Base-by-base conservation (phyloP, 2,797 vertebrate genomes). In the Agapornis canus region DNA sequence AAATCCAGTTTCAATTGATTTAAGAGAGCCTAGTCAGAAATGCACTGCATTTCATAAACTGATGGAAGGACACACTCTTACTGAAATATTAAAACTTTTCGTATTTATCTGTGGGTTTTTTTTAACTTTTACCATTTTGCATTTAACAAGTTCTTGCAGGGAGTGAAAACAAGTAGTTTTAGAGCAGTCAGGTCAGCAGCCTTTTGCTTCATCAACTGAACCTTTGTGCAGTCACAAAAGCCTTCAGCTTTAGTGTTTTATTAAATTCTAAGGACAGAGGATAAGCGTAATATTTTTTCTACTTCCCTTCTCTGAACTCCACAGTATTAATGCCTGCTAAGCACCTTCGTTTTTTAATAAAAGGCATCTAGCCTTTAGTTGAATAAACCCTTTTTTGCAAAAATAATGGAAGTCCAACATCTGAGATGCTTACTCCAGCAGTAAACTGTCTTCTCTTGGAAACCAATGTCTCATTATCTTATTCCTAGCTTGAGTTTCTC, bases 1-100 rank as follows among this genome's bases (percentile, higher is more conserved):
- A 93, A 94, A 94, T 49, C 52, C 52, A 77, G 52, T 92, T 95
- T 57, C 75, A 75, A 80, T 54, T 82, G 75, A 94, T 89, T 93
- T 91, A 82, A 77, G 51, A 71, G 69, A 59, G 40, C 49, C 71
- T 47, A 29, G 21, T 57, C 75, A 95, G 75, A 89, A 94, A 71
- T 45, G 29, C 40, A 22, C 15, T 64, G 48, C n/a, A 21, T 77
- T 83, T 86, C 72, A 88, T 82, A 79, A 90, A 45, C 64, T 75
- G 45, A 86, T 57, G 48, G 45, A 48, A 94, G 57, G 66, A 70
- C 63, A 63, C 51, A 77, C 21, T 45, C 56, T 45, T 83, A 59
- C 0, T 78, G 82, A 94, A 92, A 86, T 68, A 92, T 43, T 90
- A 81, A 93, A 88, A 81, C 57, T 54, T 79, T 70, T 73, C 42